Evolutionary conservation across 2,797 vertebrate genomes (phyloP), one percentile per base, ranked within the genome.

Genomic region (Podarcis siculus): DNA sequence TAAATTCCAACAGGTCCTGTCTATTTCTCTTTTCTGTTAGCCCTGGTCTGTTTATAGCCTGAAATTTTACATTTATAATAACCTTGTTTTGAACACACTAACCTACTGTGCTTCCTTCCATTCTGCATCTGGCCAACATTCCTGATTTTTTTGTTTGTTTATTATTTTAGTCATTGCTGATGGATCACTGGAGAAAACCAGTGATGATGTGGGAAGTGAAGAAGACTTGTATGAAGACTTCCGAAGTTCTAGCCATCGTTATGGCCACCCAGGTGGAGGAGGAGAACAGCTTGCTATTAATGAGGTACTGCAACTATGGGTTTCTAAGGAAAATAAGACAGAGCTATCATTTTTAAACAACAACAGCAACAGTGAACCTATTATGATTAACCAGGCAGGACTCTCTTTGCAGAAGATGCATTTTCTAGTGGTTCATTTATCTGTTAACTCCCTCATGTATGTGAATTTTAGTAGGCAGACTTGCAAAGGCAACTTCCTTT

Each of bases 181-280:
- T 35, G 98, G 97, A 32, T 89, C 93, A 0, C 96, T 97, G 78
- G 98, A 98, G 61, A 97, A 97, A 72, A 91, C 92, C 0, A 89
- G 95, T 0, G 98, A 98, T 0, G 98, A 98, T 58, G 95, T 96
- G 66, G 97, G 98, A 10, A 98, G 98, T 0, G 98, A 98, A 89
- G 98, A 99, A 85, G 98, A 98, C 76, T 95, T 98, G 72, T 98
- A 98, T 1, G 98, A 98, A 83, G 98, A 98, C 2, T 97, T 98
- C 89, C 96, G 97, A 42, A 93, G 97, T 92, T 97, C 98, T 35
- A 96, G 93, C 81, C 98, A 98, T 94, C 97, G 97, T 77, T 98
- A 98, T 1, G 98, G 98, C 64, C 98, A 98, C 80, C 93, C 98
- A 0, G 97, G 98, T 10, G 98, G 98, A 80, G 98, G 97, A 0